phyloP scores from a whole-genome alignment of 2,113 vertebrate genomes.

The Hyaena hyaena region DNA sequence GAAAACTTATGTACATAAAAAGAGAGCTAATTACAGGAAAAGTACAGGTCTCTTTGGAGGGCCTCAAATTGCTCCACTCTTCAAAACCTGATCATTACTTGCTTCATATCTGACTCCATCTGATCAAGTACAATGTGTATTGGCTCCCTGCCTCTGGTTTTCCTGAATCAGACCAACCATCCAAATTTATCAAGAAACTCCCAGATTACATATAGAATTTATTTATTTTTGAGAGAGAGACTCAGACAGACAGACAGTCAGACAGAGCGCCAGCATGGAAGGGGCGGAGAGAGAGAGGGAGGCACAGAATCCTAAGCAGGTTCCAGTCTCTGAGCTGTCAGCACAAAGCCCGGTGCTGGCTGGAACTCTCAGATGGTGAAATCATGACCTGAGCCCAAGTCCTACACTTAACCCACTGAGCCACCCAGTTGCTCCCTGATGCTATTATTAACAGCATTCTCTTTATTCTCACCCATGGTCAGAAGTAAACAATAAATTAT shows the following conservation, averaged over 20 bases:
- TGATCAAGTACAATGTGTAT: not conserved
- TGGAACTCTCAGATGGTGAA: no score
- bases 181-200: not conserved
- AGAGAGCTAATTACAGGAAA: not conserved
- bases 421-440: no score
- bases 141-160: not conserved
- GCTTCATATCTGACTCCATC: not conserved
- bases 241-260: no score
- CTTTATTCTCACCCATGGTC: not conserved
- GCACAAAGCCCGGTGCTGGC: no score
- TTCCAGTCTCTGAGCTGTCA: no score
- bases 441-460: not conserved
- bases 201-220: not conserved
- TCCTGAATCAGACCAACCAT: not conserved
- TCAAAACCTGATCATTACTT: not conserved
- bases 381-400: no score
- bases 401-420: no score
- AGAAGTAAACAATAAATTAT: not conserved
- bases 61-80: accelerated
- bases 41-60: not conserved
- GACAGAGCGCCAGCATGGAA: no score
- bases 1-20: accelerated
- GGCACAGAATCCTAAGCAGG: no score
- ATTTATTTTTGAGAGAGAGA: no score
- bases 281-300: no score